These are phyloP conservation scores for Peromyscus polionotus DNA, from an alignment of 2,113 vertebrate genomes.

Conservation along the genomic window DNA sequence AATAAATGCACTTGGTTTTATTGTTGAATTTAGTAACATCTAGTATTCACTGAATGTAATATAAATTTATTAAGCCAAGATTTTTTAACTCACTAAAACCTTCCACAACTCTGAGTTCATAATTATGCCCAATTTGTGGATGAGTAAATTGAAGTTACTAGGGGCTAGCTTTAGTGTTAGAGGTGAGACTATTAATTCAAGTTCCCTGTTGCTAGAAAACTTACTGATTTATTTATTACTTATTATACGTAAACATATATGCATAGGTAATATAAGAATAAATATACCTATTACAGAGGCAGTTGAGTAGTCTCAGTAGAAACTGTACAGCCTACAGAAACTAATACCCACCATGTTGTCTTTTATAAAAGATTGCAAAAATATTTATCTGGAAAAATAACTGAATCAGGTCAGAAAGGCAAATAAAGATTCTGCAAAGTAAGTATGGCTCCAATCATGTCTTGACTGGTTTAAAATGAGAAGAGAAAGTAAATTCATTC, in stretches of 20 bases:
- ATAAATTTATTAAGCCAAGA: not conserved
- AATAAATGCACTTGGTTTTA: not conserved
- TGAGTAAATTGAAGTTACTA: not conserved
- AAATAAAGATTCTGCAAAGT: not conserved
- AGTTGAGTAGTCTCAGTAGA: not conserved
- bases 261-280: not conserved
- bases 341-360: not conserved
- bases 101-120: not conserved
- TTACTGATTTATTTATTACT: not conserved
- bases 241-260: not conserved
- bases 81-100: not conserved
- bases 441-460: not conserved
- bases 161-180: not conserved
- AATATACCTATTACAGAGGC: not conserved
- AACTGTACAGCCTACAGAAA: not conserved
- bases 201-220: not conserved
- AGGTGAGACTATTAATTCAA: not conserved
- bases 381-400: not conserved
- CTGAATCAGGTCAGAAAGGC: not conserved
- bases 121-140: not conserved
- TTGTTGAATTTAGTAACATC: not conserved
- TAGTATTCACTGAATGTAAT: not conserved
- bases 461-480: conserved; percentile 24
- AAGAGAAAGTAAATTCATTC: conserved; percentile 7
- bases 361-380: conserved; percentile 1